A percentile compares a stretch with the other conserved stretches of the same genome.
phyloP scores from a whole-genome alignment of 2,888 invertebrate species.

The Psylliodes chrysocephalus region DNA sequence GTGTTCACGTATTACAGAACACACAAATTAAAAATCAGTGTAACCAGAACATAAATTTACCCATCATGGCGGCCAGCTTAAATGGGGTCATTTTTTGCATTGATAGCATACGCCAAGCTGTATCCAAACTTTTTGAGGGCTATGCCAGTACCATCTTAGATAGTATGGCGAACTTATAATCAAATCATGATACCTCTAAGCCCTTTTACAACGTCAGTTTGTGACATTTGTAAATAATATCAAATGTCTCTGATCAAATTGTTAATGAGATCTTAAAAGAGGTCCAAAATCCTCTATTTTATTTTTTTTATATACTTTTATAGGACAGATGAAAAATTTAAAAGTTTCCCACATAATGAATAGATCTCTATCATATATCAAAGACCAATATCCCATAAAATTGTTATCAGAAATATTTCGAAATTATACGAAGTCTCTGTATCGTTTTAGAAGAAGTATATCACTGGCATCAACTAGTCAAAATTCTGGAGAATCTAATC shows the following conservation, averaged over 20 bases:
- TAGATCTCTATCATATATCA: constrained; percentile 42
- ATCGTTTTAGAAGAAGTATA: not conserved
- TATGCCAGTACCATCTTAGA: no score
- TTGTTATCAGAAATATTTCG: constrained; percentile 41
- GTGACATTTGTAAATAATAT: not conserved
- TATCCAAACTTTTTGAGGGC: no score
- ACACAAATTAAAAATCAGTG: no score
- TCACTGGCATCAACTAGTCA: not conserved
- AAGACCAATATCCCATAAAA: constrained; percentile 41
- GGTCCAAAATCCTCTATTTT: not conserved
- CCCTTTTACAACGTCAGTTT: no score
- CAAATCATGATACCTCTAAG: no score
- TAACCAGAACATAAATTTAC: no score
- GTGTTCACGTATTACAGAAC: no score
- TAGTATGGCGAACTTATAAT: no score
- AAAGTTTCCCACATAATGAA: constrained; percentile 32
- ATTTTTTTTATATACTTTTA: not conserved
- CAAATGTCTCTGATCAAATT: no score
- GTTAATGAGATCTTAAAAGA: not conserved
- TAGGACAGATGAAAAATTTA: constrained; percentile 24
- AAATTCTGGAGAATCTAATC: not conserved
- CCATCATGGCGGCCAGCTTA: no score
- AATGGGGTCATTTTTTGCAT: no score
- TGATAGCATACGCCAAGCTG: no score
- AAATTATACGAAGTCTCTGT: constrained; percentile 34